Percentiles rank a stretch among this genome's conserved stretches.
Conservation (phyloP, 2,797 vertebrate genomes). For the Corythornis leucogaster region DNA sequence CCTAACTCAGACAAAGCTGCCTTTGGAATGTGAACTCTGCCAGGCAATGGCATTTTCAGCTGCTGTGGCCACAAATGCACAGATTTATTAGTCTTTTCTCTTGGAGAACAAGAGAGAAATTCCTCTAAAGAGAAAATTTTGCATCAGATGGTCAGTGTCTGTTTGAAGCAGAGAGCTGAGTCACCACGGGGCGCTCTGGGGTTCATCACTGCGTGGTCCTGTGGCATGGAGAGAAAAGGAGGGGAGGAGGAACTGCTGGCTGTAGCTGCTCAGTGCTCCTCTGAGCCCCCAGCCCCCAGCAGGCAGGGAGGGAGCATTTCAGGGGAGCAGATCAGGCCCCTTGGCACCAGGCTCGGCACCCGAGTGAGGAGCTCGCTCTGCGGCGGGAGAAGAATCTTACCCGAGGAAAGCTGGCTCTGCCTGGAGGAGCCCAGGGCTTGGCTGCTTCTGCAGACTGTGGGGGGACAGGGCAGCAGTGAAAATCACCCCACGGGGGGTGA, state of each 20-base stretch:
- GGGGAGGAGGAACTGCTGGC: neutral
- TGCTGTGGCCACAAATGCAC: neutral
- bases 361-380: too few species aligned
- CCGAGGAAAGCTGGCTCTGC: neutral
- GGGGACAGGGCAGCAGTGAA: neutral
- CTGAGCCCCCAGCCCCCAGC: neutral
- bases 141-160: neutral
- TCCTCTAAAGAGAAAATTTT: neutral
- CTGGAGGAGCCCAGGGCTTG: neutral
- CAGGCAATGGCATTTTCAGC: neutral
- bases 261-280: neutral
- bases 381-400: neutral
- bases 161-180: neutral
- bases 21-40: neutral
- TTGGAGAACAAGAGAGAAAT: neutral
- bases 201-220: neutral
- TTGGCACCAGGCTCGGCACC: neutral
- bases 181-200: fast-evolving
- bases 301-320: neutral
- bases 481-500: neutral
- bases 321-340: neutral
- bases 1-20: neutral
- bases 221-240: neutral
- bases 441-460: neutral
- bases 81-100: neutral